Base-by-base conservation (phyloP, 2,888 invertebrate genomes). In the Eristalis arbustorum region DNA sequence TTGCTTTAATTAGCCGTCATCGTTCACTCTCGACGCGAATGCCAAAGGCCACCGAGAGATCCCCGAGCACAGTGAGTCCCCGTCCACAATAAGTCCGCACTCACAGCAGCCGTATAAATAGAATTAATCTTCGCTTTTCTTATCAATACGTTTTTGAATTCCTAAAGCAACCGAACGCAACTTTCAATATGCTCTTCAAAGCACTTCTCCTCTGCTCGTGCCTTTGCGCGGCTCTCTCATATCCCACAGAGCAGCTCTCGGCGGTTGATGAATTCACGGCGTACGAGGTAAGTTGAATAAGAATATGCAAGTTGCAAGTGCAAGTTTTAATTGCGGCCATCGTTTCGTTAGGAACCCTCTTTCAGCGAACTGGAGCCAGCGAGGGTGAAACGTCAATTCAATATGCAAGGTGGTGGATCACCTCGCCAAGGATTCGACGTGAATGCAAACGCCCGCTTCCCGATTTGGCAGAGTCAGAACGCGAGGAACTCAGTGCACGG, bases 391-490 rank as follows among this genome's bases (percentile, higher is more conserved):
- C 91, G 89, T n/a, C 90, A 90, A 40, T 42, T 88, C 3, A 81
- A 81, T 18, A 28, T 89, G 14, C 75, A 81, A n/a, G 91, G 90
- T 6, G 90, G 91, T 18, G 89, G 90, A 3, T 88, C 88, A 25
- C 88, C 74, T 4, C 85, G 89, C 2, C 84, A 91, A 14, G 91
- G 92, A 14, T 88, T 89, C 10, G 90, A 91, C 74, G 25, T 91
- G 3, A 90, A 77, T 49, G 57, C 90, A 25, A 88, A 90, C 69
- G 89, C 88, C 2, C 90, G 89, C 5, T 90, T 89, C 3, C 91
- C 91, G 0, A 88, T 91, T 22, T 92, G 91, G 91, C 89, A 90
- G 62, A 92, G 91, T 57, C 57, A 77, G 5, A 92, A 91, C 56
- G 89, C 89, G 18, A 89, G 90, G 4, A 92, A 91, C 69, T 89